These are phyloP conservation scores for Erythrolamprus reginae DNA, from an alignment of 2,113 vertebrate species.

Conservation along the genomic window DNA sequence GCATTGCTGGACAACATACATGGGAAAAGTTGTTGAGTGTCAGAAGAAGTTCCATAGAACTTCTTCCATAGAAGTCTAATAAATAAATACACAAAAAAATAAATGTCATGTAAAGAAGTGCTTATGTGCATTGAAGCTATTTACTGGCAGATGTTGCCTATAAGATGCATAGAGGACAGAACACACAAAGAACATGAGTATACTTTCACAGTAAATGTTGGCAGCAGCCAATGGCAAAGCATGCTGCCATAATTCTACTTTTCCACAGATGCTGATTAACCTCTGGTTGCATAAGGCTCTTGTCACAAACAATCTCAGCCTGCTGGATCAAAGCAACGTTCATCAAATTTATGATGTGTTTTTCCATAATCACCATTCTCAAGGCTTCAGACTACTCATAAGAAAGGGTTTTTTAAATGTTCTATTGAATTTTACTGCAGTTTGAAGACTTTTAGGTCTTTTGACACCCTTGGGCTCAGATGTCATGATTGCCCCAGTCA, in stretches of 20 bases:
- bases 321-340: not conserved
- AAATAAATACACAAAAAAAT: no score
- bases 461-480: not conserved
- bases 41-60: no score
- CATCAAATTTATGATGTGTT: not conserved
- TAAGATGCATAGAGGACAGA: not conserved
- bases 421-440: not conserved
- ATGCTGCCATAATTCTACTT: not conserved
- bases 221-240: not conserved
- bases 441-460: not conserved
- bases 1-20: not conserved
- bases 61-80: not conserved
- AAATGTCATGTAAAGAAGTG: no score
- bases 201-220: not conserved
- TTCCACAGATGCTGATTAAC: not conserved
- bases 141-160: not conserved
- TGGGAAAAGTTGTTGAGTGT: not conserved
- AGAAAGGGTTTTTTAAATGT: not conserved
- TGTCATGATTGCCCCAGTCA: not conserved
- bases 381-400: not conserved
- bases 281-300: not conserved
- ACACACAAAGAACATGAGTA: not conserved
- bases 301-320: not conserved
- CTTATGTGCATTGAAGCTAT: not conserved
- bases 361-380: not conserved